These are phyloP conservation scores for Trididemnum nubilum DNA, from an alignment of 23 tunicate genomes.

Conservation along the genomic window DNA sequence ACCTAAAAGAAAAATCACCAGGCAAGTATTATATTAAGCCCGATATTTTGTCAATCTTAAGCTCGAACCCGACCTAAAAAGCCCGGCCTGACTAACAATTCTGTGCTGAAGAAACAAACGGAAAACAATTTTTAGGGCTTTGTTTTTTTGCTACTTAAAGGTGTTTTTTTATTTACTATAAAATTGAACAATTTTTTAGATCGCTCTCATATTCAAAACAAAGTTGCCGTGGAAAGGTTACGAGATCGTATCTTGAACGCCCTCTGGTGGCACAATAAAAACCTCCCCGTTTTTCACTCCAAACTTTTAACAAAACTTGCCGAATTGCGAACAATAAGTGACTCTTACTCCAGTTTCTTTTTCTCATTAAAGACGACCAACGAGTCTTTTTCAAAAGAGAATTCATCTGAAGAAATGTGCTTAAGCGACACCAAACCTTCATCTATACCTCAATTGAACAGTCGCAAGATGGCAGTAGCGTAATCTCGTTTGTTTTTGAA, in stretches of 20 bases:
- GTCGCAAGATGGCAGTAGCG: slow-evolving; percentile 24
- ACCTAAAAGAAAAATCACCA: too few relatives aligned
- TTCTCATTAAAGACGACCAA: background rate
- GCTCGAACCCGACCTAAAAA: too few relatives aligned
- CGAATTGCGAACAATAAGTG: slow-evolving; percentile 53
- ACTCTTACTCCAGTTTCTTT: background rate
- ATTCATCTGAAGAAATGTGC: background rate
- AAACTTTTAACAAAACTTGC: slow-evolving; percentile 65
- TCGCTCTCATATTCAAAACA: slow-evolving; percentile 17
- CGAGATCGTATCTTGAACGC: slow-evolving; percentile 44
- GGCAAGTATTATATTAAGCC: too few relatives aligned
- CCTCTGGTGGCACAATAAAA: slow-evolving; percentile 43
- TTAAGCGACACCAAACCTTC: background rate
- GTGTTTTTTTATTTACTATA: too few relatives aligned
- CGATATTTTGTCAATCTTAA: too few relatives aligned
- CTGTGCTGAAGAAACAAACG: too few relatives aligned
- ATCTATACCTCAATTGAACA: background rate
- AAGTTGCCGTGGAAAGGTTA: slow-evolving; percentile 27
- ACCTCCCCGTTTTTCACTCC: slow-evolving; percentile 31
- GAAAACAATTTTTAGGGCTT: too few relatives aligned
- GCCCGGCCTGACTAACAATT: too few relatives aligned
- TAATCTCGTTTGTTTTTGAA: background rate
- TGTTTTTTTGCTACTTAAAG: too few relatives aligned
- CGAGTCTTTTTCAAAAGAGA: background rate
- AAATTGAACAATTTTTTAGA: slow-evolving; percentile 21